phyloP scores from a whole-genome alignment of 2,113 vertebrate genomes.

The Oreotrochilus melanogaster region DNA sequence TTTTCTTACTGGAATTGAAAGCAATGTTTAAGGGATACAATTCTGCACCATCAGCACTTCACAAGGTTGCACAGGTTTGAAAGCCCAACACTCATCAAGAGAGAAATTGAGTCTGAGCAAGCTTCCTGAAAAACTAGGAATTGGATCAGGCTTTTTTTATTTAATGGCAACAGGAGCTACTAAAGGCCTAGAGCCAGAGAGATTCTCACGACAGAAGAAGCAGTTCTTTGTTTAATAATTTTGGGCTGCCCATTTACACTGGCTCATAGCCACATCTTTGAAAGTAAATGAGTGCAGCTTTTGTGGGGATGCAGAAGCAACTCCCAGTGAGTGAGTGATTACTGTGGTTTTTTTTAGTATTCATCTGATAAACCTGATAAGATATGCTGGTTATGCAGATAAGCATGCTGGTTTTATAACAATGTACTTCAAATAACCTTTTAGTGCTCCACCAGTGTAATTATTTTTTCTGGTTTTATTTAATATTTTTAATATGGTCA shows the following conservation, averaged over 20 bases:
- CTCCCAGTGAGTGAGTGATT: neutral
- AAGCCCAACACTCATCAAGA: neutral
- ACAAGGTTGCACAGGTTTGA: neutral
- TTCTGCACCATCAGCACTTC: neutral
- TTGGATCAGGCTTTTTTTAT: neutral
- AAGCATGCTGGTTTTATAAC: neutral
- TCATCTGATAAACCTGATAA: neutral
- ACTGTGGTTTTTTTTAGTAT: neutral
- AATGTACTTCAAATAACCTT: neutral
- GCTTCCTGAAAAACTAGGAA: neutral
- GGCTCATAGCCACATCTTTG: neutral
- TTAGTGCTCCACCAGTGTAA: neutral
- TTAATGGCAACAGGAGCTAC: neutral
- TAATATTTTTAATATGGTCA: neutral
- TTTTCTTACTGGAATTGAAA: neutral
- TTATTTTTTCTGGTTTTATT: neutral
- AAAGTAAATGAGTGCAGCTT: slow-evolving; percentile 29
- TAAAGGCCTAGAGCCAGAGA: neutral
- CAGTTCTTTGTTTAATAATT: slow-evolving; percentile 33
- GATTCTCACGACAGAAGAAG: slow-evolving; percentile 8
- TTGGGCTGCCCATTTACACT: neutral
- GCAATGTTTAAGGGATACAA: neutral
- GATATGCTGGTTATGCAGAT: neutral
- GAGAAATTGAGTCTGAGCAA: neutral
- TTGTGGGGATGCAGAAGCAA: neutral